These are phyloP conservation scores for Parazoanthus atlanticus DNA, from an alignment of 92 coral and sea anemone genomes.

Conservation along the genomic window DNA sequence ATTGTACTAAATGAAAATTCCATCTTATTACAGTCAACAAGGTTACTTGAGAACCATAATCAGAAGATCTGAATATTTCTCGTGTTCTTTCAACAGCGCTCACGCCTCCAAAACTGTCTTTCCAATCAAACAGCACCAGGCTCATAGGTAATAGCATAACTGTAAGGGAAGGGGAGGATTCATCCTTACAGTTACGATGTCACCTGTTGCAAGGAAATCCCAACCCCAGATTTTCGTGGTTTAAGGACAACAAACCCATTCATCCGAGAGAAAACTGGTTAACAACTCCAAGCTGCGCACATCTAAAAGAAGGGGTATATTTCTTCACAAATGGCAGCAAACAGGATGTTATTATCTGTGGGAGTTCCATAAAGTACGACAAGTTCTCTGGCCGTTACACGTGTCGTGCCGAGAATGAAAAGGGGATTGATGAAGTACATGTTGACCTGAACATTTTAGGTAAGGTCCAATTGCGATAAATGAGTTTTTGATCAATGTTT, in stretches of 20 bases:
- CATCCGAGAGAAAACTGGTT: background rate
- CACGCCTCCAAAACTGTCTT: conserved; percentile 29
- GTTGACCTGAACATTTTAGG: background rate
- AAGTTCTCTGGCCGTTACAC: background rate
- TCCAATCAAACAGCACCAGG: background rate
- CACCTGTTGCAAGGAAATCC: conserved; percentile 2
- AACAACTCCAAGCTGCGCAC: background rate
- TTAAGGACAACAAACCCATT: background rate
- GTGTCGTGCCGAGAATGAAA: background rate
- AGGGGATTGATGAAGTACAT: background rate
- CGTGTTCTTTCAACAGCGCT: conserved; percentile 16
- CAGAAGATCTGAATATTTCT: background rate
- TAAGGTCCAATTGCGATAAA: background rate
- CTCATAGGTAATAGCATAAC: background rate
- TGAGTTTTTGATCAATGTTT: no score
- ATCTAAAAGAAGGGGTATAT: background rate
- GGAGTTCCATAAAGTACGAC: background rate
- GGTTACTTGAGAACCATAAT: background rate
- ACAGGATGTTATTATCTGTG: background rate
- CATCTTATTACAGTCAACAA: no score
- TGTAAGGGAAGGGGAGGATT: background rate
- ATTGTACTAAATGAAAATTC: no score
- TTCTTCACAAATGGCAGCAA: background rate
- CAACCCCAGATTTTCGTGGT: background rate
- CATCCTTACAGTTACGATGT: background rate